Percentiles rank a stretch among this genome's conserved stretches.
Conservation (phyloP, 2,888 invertebrate genomes). For the Cosmia pyralina region DNA sequence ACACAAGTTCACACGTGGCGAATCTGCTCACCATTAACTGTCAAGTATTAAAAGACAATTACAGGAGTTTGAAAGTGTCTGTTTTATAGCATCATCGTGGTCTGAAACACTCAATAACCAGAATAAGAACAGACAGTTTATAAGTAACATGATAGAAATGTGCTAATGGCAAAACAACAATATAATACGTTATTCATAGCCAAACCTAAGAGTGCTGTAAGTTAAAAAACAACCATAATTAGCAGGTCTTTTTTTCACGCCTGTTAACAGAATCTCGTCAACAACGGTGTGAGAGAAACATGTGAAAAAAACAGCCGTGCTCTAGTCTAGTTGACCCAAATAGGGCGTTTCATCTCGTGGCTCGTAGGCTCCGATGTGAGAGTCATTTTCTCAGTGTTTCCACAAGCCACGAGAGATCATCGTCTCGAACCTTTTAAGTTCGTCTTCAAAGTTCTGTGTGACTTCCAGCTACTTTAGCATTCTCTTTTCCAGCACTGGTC, state of each 20-base stretch:
- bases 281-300: slow-evolving; percentile 59
- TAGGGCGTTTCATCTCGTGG: slow-evolving; percentile 72
- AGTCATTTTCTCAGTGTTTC: slow-evolving; percentile 65
- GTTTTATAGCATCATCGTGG: slow-evolving; percentile 6
- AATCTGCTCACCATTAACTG: slow-evolving; percentile 47
- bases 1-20: slow-evolving; percentile 47
- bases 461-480: slow-evolving; percentile 35
- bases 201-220: slow-evolving; percentile 17
- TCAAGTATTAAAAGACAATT: slow-evolving; percentile 38
- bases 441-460: slow-evolving; percentile 31
- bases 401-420: slow-evolving; percentile 67
- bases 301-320: slow-evolving; percentile 68
- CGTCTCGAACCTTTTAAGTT: slow-evolving; percentile 41
- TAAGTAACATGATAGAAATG: slow-evolving; percentile 1
- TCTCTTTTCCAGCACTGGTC: slow-evolving; percentile 31
- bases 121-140: slow-evolving; percentile 10
- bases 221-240: slow-evolving; percentile 66
- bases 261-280: slow-evolving; percentile 60
- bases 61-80: slow-evolving; percentile 19
- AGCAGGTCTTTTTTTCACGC: slow-evolving; percentile 60
- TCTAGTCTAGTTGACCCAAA: slow-evolving; percentile 79
- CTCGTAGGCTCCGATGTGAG: slow-evolving; percentile 64
- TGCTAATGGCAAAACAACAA: slow-evolving; percentile 2
- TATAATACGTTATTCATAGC: neutral
- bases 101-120: slow-evolving; percentile 11